Conservation (phyloP, 2,113 vertebrate genomes). For the Otolemur garnettii region DNA sequence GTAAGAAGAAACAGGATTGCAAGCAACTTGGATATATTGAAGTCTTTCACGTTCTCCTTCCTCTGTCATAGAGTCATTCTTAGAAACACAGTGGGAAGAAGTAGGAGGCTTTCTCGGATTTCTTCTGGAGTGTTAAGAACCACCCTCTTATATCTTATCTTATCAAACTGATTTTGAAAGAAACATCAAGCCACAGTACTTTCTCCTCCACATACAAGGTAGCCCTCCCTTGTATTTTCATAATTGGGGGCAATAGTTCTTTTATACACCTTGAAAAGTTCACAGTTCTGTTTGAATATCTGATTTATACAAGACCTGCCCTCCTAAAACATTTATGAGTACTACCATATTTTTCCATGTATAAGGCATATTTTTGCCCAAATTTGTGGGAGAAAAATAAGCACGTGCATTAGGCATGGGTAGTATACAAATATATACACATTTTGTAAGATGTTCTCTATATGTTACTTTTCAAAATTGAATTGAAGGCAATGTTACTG, state of each 20-base stretch:
- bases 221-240: not conserved
- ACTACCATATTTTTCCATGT: too few relatives aligned
- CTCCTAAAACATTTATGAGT: not conserved
- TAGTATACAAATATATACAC: too few relatives aligned
- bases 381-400: too few relatives aligned
- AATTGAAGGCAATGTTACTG: too few relatives aligned
- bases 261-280: not conserved
- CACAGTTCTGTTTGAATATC: not conserved
- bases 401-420: too few relatives aligned
- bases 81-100: conserved; percentile 56
- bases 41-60: conserved; percentile 50
- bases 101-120: conserved; percentile 26
- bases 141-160: not conserved
- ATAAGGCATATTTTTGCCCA: too few relatives aligned
- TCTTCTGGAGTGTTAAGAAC: conserved; percentile 26
- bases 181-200: not conserved
- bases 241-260: not conserved
- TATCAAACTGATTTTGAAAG: not conserved
- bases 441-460: too few relatives aligned
- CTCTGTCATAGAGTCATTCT: conserved; percentile 42
- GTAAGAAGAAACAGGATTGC: conserved; percentile 42
- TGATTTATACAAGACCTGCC: not conserved
- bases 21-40: conserved; percentile 23
- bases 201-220: not conserved
- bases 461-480: too few relatives aligned